Evolutionary conservation across 2,797 vertebrate species (phyloP).

Genomic region (Gadopsis bispinosus): DNA sequence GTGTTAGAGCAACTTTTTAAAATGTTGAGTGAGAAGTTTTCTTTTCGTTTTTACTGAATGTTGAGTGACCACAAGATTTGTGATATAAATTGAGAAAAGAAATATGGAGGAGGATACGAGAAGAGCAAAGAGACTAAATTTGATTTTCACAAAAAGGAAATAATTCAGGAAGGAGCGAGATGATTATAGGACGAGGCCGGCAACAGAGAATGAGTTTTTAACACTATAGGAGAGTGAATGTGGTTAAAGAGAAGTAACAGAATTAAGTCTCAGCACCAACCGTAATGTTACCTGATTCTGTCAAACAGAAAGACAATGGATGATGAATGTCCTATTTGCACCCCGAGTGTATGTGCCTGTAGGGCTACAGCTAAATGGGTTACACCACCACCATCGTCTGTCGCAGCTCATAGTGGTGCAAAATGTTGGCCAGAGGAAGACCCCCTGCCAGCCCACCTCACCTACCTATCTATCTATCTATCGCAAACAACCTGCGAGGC

Average conservation of each 20-base stretch:
- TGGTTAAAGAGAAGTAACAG: slow-evolving; percentile 1
- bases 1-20: slow-evolving; percentile 9
- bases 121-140: neutral
- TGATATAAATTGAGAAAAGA: neutral
- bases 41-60: neutral
- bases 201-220: slow-evolving; percentile 7
- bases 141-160: neutral
- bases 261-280: neutral
- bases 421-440: slow-evolving; percentile 63
- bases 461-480: slow-evolving; percentile 41
- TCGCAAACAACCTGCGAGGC: slow-evolving; percentile 38
- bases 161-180: neutral
- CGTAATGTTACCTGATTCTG: slow-evolving; percentile 59
- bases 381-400: slow-evolving; percentile 51
- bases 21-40: neutral
- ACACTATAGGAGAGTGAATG: neutral
- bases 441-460: slow-evolving; percentile 42
- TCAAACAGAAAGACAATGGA: slow-evolving; percentile 42
- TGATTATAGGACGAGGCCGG: neutral
- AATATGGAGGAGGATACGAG: neutral
- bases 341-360: slow-evolving; percentile 36
- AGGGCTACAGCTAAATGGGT: slow-evolving; percentile 67
- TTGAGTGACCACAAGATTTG: slow-evolving; percentile 4
- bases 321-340: slow-evolving; percentile 66
- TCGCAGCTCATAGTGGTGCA: slow-evolving; percentile 58